Percentiles rank a stretch among this genome's conserved stretches.
Evolutionary conservation across 2,113 vertebrate genomes (phyloP).

Genomic region (Coptodon rendalli): DNA sequence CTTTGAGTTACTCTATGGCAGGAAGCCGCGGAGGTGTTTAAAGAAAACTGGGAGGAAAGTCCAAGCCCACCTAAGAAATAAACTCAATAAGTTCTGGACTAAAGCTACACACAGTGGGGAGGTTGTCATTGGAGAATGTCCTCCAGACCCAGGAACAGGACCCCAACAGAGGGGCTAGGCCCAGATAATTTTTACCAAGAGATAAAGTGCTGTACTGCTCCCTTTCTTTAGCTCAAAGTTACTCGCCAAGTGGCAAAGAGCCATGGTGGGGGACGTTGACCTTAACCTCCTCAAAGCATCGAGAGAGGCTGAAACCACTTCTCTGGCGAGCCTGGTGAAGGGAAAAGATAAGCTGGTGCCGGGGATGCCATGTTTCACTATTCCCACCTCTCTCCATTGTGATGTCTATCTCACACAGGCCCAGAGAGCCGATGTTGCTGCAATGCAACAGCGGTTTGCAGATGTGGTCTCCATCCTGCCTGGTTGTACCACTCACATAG

Average conservation of each 20-base stretch:
- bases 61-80: background rate
- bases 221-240: background rate
- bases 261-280: background rate
- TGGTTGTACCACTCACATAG: background rate
- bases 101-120: background rate
- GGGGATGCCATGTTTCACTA: background rate
- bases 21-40: background rate
- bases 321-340: background rate
- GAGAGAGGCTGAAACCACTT: background rate
- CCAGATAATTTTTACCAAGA: background rate
- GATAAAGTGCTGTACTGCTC: background rate
- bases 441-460: background rate
- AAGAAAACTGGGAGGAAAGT: background rate
- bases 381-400: background rate
- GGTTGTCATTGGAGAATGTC: background rate
- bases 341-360: background rate
- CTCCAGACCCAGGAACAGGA: background rate
- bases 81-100: background rate
- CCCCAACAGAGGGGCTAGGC: background rate
- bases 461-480: background rate
- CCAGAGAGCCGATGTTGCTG: rapidly evolving
- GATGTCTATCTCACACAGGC: background rate
- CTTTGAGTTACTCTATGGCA: background rate
- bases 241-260: background rate
- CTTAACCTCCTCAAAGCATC: background rate